Evolutionary conservation across 35 echinoderm and acorn worm species (phyloP).

Genomic region (Hemicentrotus pulcherrimus): DNA sequence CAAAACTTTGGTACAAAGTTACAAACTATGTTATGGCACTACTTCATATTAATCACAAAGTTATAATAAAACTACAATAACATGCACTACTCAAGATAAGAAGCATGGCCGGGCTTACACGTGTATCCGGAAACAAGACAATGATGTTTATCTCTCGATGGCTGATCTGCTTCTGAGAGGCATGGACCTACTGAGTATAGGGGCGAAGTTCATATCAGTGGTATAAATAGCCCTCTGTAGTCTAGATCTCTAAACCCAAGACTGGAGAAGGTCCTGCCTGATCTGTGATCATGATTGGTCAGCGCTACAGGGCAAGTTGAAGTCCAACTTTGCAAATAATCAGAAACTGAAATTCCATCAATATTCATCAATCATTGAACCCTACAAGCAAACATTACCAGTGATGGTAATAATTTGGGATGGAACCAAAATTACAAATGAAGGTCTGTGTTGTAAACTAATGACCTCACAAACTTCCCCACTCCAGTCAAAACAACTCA

Average conservation of each 20-base stretch:
- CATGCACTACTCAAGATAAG: too few species aligned
- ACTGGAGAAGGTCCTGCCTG: neutral
- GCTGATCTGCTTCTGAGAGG: neutral
- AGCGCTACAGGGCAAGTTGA: neutral
- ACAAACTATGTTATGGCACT: too few species aligned
- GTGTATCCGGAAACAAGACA: neutral
- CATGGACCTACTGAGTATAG: too few species aligned
- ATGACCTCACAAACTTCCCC: neutral
- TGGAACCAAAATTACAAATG: neutral
- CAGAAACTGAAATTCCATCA: too few species aligned
- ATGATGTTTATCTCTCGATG: neutral
- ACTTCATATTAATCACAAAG: too few species aligned
- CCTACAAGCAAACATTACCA: too few species aligned
- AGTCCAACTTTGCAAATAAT: too few species aligned
- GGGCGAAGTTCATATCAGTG: neutral
- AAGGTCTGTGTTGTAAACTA: neutral
- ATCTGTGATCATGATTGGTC: neutral
- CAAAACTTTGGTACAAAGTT: too few species aligned
- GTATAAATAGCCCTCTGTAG: neutral
- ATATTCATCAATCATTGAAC: too few species aligned
- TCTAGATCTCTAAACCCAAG: neutral
- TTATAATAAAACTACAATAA: too few species aligned
- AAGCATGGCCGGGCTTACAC: neutral
- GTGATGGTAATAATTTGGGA: neutral
- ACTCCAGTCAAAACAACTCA: constrained; percentile 3